phyloP scores from a whole-genome alignment of 2,888 invertebrate species.

The Drosophila meridiana region DNA sequence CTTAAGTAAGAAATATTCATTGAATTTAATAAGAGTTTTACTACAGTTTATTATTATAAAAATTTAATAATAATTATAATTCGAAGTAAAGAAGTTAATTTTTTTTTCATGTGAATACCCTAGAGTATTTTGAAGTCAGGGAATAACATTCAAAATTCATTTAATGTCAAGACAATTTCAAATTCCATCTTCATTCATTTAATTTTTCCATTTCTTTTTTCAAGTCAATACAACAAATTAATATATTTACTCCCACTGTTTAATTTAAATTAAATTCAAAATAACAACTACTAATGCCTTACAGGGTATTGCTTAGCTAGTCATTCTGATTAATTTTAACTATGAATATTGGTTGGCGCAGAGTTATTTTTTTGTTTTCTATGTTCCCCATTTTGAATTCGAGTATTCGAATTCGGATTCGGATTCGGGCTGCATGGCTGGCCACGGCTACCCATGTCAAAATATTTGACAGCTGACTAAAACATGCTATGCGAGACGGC shows the following conservation, averaged over 20 bases:
- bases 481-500: conserved; percentile 83
- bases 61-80: too few relatives aligned
- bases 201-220: too few relatives aligned
- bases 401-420: conserved; percentile 50
- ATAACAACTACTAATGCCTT: background rate
- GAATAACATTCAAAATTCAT: fast-evolving
- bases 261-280: too few relatives aligned
- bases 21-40: background rate
- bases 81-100: too few relatives aligned
- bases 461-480: conserved; percentile 86
- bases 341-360: conserved; percentile 36
- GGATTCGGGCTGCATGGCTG: conserved; percentile 52
- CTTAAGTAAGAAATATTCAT: background rate
- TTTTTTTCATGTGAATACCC: too few relatives aligned
- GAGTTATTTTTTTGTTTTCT: conserved; percentile 43
- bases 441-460: conserved; percentile 85
- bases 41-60: background rate
- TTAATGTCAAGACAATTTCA: background rate
- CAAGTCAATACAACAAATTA: too few relatives aligned
- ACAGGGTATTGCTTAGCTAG: conserved; percentile 29
- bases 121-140: background rate
- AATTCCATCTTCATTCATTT: too few relatives aligned
- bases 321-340: background rate
- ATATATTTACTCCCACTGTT: too few relatives aligned
- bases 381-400: conserved; percentile 56